These are phyloP conservation scores for Conger conger DNA, from an alignment of 2,113 vertebrate genomes.

Conservation along the genomic window DNA sequence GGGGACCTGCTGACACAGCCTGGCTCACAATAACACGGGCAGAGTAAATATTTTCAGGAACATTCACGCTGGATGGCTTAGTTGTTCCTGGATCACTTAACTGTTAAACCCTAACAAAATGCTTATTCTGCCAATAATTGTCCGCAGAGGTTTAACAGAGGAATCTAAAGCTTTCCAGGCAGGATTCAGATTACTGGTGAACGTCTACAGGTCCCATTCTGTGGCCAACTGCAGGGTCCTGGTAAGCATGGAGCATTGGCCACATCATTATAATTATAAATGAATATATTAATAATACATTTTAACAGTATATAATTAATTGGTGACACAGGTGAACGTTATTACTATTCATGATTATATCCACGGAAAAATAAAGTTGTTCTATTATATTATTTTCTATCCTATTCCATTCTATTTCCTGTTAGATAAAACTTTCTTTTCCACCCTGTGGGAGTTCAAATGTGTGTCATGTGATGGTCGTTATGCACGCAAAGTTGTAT, in stretches of 20 bases:
- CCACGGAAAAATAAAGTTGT: neutral
- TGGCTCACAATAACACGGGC: neutral
- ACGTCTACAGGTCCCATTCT: neutral
- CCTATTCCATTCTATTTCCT: no score
- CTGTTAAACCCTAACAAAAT: neutral
- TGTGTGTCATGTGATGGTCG: no score
- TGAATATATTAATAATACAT: no score
- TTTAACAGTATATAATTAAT: no score
- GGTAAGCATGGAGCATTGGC: neutral
- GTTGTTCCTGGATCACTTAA: neutral
- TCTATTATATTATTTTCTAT: no score
- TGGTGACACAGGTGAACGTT: no score
- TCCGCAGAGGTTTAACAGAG: neutral
- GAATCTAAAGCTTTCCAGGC: neutral
- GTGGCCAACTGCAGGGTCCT: neutral
- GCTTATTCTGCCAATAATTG: neutral
- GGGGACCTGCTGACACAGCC: neutral
- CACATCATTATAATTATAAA: neutral
- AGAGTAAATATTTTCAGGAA: neutral
- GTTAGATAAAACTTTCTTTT: no score
- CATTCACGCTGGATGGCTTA: neutral
- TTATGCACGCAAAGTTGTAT: no score
- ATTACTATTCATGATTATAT: neutral
- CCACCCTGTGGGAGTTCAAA: no score
- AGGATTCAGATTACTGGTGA: neutral